Conservation (phyloP, 2,888 invertebrate species). For the Athalia cordata region DNA sequence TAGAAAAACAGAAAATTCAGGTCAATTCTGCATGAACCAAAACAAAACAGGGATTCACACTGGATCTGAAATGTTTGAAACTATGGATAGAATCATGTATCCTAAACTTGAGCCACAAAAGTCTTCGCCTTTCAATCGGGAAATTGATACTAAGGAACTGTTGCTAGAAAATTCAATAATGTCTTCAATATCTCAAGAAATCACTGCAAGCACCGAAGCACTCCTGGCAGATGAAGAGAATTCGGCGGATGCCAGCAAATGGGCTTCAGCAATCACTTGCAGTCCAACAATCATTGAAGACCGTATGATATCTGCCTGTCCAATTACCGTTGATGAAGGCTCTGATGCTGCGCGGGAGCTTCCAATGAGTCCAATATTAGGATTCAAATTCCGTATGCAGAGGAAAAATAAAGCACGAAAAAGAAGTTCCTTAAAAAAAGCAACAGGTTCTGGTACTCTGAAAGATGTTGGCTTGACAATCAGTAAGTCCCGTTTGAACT, state of each 20-base stretch:
- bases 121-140: conserved; percentile 5
- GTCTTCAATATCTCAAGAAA: conserved; percentile 63
- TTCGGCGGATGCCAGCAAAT: conserved; percentile 29
- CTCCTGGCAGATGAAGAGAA: conserved; percentile 67
- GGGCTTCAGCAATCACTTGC: conserved; percentile 25
- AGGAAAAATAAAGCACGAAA: conserved; percentile 54
- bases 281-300: conserved; percentile 18
- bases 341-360: conserved; percentile 4
- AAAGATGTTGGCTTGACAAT: neutral
- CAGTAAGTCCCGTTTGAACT: too few species aligned
- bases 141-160: neutral
- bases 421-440: conserved; percentile 55
- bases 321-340: conserved; percentile 50
- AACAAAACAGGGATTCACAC: neutral
- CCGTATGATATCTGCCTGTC: conserved; percentile 50
- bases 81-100: conserved; percentile 23
- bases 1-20: conserved; percentile 29
- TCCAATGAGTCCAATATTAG: conserved; percentile 24
- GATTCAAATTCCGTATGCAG: conserved; percentile 51
- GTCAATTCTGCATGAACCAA: neutral
- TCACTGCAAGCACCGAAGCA: conserved; percentile 67
- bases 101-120: conserved; percentile 24
- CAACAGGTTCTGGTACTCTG: neutral
- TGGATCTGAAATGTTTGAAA: conserved; percentile 16
- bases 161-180: conserved; percentile 12